These are phyloP conservation scores for Actinernus sp. DNA, from an alignment of 92 coral and sea anemone species.

Conservation along the genomic window DNA sequence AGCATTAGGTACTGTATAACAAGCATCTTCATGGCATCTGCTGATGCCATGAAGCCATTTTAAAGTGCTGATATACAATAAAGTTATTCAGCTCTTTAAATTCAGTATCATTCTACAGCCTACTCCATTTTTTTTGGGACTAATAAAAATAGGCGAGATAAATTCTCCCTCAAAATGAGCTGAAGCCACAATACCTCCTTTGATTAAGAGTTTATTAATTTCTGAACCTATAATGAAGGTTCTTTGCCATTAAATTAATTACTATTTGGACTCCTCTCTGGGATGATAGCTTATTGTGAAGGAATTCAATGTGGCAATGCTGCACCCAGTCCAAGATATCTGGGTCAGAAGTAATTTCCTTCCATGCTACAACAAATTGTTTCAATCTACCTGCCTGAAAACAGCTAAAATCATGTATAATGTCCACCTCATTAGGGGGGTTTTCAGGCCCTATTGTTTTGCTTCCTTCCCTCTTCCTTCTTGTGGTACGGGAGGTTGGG, in stretches of 20 bases:
- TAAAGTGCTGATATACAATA: constrained; percentile 43
- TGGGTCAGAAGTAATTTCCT: constrained; percentile 44
- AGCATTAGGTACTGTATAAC: constrained; percentile 39
- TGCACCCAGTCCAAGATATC: constrained; percentile 46
- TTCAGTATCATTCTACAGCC: constrained; percentile 39
- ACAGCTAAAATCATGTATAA: neutral
- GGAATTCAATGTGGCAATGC: constrained; percentile 45
- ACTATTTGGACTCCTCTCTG: constrained; percentile 25
- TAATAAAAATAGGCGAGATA: constrained; percentile 47
- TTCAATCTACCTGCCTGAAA: constrained; percentile 58
- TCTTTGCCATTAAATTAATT: too few relatives aligned
- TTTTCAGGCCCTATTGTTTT: constrained; percentile 47
- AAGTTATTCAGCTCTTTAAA: constrained; percentile 40
- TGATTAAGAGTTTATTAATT: constrained; percentile 35
- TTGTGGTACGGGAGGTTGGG: constrained; percentile 37
- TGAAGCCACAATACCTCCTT: constrained; percentile 18
- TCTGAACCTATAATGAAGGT: constrained; percentile 48
- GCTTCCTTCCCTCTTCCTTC: constrained; percentile 32
- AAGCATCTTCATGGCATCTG: constrained; percentile 46
- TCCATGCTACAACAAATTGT: constrained; percentile 57
- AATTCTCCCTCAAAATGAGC: constrained; percentile 35
- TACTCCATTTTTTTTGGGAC: constrained; percentile 32
- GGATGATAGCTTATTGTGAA: constrained; percentile 23
- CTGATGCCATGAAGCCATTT: constrained; percentile 58
- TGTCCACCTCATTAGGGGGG: constrained; percentile 56